Evolutionary conservation across 2,888 invertebrate species (phyloP).

Genomic region (Marronus borbonicus): DNA sequence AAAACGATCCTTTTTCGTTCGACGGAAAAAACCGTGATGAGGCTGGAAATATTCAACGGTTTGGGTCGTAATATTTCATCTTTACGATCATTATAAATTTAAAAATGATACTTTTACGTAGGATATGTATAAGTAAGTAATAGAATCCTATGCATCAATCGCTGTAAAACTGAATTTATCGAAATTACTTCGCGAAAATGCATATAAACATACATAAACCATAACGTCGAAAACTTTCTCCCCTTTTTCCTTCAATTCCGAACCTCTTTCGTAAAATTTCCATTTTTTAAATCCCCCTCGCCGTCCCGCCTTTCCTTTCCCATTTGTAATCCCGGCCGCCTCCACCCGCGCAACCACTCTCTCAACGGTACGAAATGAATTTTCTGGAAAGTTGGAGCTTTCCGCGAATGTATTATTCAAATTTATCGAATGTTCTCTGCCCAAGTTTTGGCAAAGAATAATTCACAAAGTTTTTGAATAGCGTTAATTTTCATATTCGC

Average conservation of each 20-base stretch:
- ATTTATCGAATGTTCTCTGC: slow-evolving; percentile 51
- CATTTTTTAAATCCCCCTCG: slow-evolving; percentile 19
- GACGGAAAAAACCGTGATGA: not conserved
- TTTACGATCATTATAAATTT: slow-evolving; percentile 46
- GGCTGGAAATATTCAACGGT: not conserved
- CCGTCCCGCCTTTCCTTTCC: slow-evolving; percentile 3
- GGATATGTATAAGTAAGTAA: not conserved
- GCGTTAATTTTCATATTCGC: slow-evolving; percentile 51
- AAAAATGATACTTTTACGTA: slow-evolving; percentile 16
- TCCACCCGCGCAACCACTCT: not conserved
- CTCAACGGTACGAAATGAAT: slow-evolving; percentile 47
- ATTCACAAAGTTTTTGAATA: slow-evolving; percentile 52
- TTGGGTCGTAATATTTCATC: slow-evolving; percentile 27
- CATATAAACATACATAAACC: slow-evolving; percentile 27
- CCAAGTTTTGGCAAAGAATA: slow-evolving; percentile 51
- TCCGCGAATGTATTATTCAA: slow-evolving; percentile 51
- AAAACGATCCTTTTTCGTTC: slow-evolving; percentile 7
- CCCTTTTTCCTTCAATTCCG: slow-evolving; percentile 2
- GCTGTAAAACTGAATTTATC: slow-evolving; percentile 27
- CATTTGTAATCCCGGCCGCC: not conserved
- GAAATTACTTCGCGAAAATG: slow-evolving; percentile 2
- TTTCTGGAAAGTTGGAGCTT: slow-evolving; percentile 47
- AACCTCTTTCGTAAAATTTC: slow-evolving; percentile 19
- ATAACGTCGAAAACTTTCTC: slow-evolving; percentile 14
- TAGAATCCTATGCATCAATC: slow-evolving; percentile 10